Conservation (phyloP, 30 jellyfish, hydroid and myxozoan genomes). For the Nemopilema nomurai region DNA sequence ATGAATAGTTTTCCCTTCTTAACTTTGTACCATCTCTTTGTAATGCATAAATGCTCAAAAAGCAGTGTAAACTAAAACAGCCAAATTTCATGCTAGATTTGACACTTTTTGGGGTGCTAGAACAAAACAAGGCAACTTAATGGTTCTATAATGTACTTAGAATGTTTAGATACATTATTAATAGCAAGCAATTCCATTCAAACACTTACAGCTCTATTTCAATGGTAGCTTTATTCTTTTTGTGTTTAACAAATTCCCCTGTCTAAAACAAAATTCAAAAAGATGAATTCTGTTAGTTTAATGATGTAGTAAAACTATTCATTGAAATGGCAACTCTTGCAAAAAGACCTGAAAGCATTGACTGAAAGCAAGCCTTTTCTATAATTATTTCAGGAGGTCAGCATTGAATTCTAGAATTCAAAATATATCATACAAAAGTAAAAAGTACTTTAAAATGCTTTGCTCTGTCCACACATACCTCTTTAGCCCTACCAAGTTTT, state of each 20-base stretch:
- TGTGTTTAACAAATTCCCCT: conserved; percentile 91
- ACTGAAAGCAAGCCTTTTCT: too few relatives aligned
- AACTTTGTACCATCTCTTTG: not conserved
- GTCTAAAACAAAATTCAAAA: conserved; percentile 25
- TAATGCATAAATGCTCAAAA: too few relatives aligned
- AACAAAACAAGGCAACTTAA: too few relatives aligned
- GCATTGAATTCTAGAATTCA: not conserved
- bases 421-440: not conserved
- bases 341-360: too few relatives aligned
- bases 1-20: not conserved
- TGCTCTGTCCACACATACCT: conserved; percentile 40
- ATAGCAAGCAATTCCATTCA: not conserved
- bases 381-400: not conserved
- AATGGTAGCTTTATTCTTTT: conserved; percentile 73
- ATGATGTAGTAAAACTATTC: not conserved
- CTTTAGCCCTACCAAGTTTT: conserved; percentile 86
- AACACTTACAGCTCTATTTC: conserved; percentile 86
- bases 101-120: too few relatives aligned
- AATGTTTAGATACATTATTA: not conserved
- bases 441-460: not conserved
- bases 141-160: too few relatives aligned
- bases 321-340: too few relatives aligned
- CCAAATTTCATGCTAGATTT: not conserved
- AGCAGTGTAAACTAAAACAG: too few relatives aligned
- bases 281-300: not conserved